Evolutionary conservation across 1,140 invertebrate species (phyloP).

Genomic region (Pseudoatta argentina): DNA sequence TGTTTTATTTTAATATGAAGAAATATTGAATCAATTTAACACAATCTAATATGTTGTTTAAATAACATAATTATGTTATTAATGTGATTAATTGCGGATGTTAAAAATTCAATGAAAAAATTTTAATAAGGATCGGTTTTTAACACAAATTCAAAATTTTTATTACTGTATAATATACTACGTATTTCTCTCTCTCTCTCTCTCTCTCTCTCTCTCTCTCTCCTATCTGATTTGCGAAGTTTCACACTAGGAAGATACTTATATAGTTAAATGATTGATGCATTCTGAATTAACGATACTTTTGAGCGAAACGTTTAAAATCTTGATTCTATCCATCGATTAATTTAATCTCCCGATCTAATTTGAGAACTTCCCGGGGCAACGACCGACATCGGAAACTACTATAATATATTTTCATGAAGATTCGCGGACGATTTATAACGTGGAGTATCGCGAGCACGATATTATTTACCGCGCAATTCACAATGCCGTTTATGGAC

Average conservation of each 20-base stretch:
- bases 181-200: too few species aligned
- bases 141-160: too few species aligned
- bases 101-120: too few species aligned
- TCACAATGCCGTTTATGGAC: constrained; percentile 1
- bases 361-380: constrained; percentile 26
- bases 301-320: not conserved
- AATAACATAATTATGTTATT: too few species aligned
- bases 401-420: not conserved
- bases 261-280: not conserved
- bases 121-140: too few species aligned
- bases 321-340: constrained; percentile 15
- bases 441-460: not conserved
- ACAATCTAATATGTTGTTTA: too few species aligned
- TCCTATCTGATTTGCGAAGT: not conserved
- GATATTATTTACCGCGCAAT: constrained; percentile 27
- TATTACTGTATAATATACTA: too few species aligned
- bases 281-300: constrained; percentile 4
- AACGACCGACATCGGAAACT: constrained; percentile 23
- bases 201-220: too few species aligned
- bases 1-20: too few species aligned
- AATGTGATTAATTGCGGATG: too few species aligned
- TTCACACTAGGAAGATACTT: not conserved
- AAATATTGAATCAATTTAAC: too few species aligned
- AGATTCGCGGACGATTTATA: not conserved
- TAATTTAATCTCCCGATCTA: constrained; percentile 29